Base-by-base conservation (phyloP, 2,797 vertebrate species). In the Dryobates pubescens region DNA sequence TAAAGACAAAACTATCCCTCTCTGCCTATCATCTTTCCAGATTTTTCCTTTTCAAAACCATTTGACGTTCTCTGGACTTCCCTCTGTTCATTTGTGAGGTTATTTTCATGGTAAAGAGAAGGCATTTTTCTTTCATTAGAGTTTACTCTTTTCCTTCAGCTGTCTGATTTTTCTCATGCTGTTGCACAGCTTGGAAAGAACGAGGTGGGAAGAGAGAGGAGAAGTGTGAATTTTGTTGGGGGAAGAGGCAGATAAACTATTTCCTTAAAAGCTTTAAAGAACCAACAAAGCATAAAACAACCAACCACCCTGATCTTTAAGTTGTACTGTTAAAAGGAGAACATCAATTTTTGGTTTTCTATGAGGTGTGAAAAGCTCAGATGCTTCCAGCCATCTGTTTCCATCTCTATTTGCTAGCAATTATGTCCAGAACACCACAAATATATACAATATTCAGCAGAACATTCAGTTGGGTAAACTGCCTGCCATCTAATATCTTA, bases 361-460 rank as follows among this genome's bases (percentile, higher is more conserved):
- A 30, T 74, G 88, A 95, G 82, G 91, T 95, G 95, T 93, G 91
- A 96, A 92, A 94, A 61, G 70, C 91, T 96, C 72, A 82, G 89
- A 95, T 88, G 74, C 94, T 95, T 95, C 80, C 74, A 95, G 89
- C 96, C 95, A 95, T 96, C 94, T 96, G 95, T 86, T 90, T 92
- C 77, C 30, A 32, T 93, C 86, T 88, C 93, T 17, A 3, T 80
- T 96, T 95, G 77, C 78, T 91, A 80, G 85, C 82, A 92, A 90
- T 95, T 91, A 91, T 82, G 82, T 88, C 82, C 89, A 75, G 80
- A 94, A 88, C 51, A 72, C 34, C 74, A 90, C 38, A 72, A 95
- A 91, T 34, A n/a, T 86, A 56, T 56, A 74, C 77, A 80, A 22
- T 53, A 53, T 79, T 94, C 74, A 73, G 77, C 34, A 88, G 75